Conservation (phyloP, 2,888 invertebrate species). For the Eremobia ochroleuca region DNA sequence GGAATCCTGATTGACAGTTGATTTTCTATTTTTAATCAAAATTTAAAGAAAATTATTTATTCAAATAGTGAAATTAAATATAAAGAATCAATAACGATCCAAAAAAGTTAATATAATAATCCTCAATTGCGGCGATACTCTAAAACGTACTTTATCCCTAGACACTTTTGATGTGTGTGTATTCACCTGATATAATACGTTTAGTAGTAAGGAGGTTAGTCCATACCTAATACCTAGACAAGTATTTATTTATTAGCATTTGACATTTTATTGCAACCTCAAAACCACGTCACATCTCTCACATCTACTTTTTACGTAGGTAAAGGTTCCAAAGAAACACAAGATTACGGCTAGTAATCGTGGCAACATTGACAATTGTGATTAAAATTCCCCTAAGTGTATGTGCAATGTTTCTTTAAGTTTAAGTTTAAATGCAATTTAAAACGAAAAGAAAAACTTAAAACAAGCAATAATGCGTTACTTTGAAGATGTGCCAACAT, state of each 20-base stretch:
- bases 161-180: too few species aligned
- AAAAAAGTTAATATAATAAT: too few species aligned
- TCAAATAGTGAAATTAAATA: too few species aligned
- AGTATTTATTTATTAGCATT: constrained; percentile 27
- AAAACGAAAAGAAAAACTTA: constrained; percentile 40
- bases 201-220: too few species aligned
- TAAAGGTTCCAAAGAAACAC: constrained; percentile 4
- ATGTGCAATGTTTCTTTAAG: constrained; percentile 1
- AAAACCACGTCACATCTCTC: constrained; percentile 43
- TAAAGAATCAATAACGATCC: too few species aligned
- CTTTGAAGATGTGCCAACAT: constrained; percentile 49
- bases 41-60: too few species aligned
- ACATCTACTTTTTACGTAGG: constrained; percentile 17
- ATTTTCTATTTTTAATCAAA: too few species aligned
- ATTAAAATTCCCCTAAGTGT: background rate
- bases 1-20: too few species aligned
- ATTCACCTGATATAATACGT: too few species aligned
- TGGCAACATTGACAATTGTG: background rate
- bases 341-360: background rate
- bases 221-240: constrained; percentile 18
- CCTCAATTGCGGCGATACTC: too few species aligned
- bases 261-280: constrained; percentile 42
- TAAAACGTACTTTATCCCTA: too few species aligned
- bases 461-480: constrained; percentile 37
- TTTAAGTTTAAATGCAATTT: constrained; percentile 28